Evolutionary conservation across 2,888 invertebrate genomes (phyloP).

Genomic region (Taenaris catops): DNA sequence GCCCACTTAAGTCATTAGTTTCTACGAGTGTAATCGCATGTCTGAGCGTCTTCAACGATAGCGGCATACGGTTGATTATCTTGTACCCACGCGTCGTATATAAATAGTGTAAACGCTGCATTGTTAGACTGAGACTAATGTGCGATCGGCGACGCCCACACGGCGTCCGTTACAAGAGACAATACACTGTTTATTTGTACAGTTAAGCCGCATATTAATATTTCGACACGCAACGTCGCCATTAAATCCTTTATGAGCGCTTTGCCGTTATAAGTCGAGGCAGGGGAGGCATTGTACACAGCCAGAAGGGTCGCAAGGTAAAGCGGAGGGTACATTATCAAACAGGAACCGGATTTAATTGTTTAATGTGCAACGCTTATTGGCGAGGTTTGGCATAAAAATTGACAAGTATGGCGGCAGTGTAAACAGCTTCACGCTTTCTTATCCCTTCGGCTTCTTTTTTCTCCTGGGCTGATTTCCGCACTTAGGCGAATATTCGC

Average conservation of each 20-base stretch:
- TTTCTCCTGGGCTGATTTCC: no score
- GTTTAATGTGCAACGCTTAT: no score
- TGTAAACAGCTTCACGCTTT: no score
- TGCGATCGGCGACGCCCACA: constrained; percentile 59
- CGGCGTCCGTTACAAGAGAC: constrained; percentile 35
- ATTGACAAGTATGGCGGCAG: no score
- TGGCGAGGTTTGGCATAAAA: no score
- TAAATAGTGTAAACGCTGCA: constrained; percentile 68
- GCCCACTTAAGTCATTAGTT: constrained; percentile 10
- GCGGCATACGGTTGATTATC: constrained; percentile 50
- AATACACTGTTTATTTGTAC: constrained; percentile 44
- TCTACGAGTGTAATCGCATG: constrained; percentile 15
- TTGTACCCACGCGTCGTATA: constrained; percentile 54
- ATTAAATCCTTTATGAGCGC: constrained; percentile 62
- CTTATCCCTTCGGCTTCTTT: no score
- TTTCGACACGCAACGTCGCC: constrained; percentile 65
- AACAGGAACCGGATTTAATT: no score
- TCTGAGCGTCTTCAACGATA: constrained; percentile 30
- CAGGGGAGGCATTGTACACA: constrained; percentile 39
- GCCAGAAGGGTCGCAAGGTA: constrained; percentile 36
- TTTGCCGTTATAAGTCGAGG: constrained; percentile 43
- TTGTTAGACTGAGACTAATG: constrained; percentile 71
- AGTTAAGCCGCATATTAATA: constrained; percentile 60
- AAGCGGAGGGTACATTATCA: no score
- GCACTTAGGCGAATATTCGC: no score